phyloP scores from a whole-genome alignment of 2,888 invertebrate genomes.

The Laspeyria flexula region DNA sequence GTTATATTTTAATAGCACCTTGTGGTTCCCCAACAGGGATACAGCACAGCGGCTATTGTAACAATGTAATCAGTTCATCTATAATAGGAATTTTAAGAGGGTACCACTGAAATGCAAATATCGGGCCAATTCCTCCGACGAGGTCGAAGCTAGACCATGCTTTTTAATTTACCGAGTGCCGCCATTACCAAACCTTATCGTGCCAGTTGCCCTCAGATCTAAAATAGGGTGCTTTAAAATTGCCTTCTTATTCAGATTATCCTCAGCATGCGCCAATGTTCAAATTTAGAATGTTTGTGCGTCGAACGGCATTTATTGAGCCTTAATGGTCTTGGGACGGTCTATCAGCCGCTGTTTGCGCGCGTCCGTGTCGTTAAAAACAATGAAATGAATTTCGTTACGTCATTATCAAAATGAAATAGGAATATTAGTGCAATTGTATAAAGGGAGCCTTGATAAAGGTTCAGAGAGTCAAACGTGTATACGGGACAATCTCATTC shows the following conservation, averaged over 20 bases:
- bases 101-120: constrained; percentile 61
- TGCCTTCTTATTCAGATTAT: constrained; percentile 70
- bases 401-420: constrained; percentile 41
- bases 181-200: constrained; percentile 69
- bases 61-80: constrained; percentile 26
- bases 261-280: constrained; percentile 59
- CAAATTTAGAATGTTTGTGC: constrained; percentile 63
- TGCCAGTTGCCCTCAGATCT: constrained; percentile 64
- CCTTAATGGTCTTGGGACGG: constrained; percentile 59
- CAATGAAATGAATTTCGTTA: constrained; percentile 62
- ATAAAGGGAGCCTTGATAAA: constrained; percentile 4
- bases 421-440: constrained; percentile 13
- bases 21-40: constrained; percentile 20
- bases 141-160: constrained; percentile 59
- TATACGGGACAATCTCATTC: no score
- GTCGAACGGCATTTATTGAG: constrained; percentile 63
- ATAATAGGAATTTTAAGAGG: constrained; percentile 51
- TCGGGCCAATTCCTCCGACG: constrained; percentile 56
- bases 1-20: constrained; percentile 32
- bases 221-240: constrained; percentile 67
- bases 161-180: constrained; percentile 77
- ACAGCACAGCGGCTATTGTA: constrained; percentile 17
- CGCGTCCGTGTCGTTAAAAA: constrained; percentile 58
- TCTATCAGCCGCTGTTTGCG: constrained; percentile 54
- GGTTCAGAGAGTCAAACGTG: background rate